Base-by-base conservation (phyloP, 2,888 invertebrate genomes). In the Cremastinae sp. region DNA sequence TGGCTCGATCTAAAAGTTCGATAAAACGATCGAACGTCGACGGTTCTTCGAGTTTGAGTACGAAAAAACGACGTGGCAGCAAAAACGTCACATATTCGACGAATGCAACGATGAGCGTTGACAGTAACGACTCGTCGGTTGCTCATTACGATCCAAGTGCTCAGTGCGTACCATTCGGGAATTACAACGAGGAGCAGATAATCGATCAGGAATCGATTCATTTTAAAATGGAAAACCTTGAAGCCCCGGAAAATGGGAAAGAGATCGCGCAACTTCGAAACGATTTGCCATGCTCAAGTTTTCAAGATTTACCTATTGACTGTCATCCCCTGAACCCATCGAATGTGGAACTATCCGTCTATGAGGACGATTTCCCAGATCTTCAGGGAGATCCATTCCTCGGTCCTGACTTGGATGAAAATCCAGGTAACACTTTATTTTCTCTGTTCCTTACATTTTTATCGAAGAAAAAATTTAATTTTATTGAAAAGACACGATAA, bases 361-460 rank as follows among this genome's bases (percentile, higher is more conserved):
- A 73, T n/a, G 84, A 81, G 0, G 75, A 78, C 1, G 80, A 81
- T 47, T 78, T 86, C 35, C 80, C 78, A 10, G 84, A 85, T 16
- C 68, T 86, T 37, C 82, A 79, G 41, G 80, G 78, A 8, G 84
- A 84, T 22, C 74, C 82, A 2, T 75, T 83, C 28, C 71, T 83
- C 47, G 80, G 77, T 39, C 74, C 84, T 16, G 79, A 72, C 64
- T 79, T 87, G 78, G 83, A 83, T 39, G 76, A 79, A 74, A 85
- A 85, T 83, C 80, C 85, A 86, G 88, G 88, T 87, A 84, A 62
- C 4, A n/a, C n/a, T n/a, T n/a, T n/a, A n/a, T n/a, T n/a, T n/a
- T n/a, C n/a, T n/a, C n/a, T n/a, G n/a, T n/a, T n/a, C n/a, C n/a
- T n/a, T n/a, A n/a, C n/a, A n/a, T 2, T 20, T 18, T 5, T 28